Percentiles rank a stretch among this genome's conserved stretches.
Conservation (phyloP, 2,888 invertebrate species). For the Oscheius myriophilus region DNA sequence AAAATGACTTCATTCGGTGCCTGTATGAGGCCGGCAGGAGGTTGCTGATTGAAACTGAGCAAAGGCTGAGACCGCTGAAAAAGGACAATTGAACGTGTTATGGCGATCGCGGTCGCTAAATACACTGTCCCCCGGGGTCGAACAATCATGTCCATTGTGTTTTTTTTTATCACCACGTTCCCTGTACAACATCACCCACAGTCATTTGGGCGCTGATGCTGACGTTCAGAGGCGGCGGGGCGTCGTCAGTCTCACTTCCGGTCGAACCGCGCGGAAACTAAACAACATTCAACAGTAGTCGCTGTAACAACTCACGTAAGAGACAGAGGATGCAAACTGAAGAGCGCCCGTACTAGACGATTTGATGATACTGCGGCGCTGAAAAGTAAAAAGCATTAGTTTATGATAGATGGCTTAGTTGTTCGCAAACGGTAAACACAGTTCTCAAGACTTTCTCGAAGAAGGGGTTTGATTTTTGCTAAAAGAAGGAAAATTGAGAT, state of each 20-base stretch:
- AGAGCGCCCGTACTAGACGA: constrained; percentile 49
- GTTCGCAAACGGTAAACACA: no score
- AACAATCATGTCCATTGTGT: no score
- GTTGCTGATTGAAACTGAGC: constrained; percentile 19
- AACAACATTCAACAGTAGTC: neutral
- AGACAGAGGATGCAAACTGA: constrained; percentile 25
- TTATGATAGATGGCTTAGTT: no score
- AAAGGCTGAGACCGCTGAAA: constrained; percentile 17
- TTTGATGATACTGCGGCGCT: constrained; percentile 30
- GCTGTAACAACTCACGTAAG: constrained; percentile 8
- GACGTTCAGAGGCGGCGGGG: constrained; percentile 39
- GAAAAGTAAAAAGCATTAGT: neutral
- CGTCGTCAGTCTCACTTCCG: constrained; percentile 38
- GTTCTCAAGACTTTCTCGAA: no score
- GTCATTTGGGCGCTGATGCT: constrained; percentile 32
- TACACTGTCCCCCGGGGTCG: no score
- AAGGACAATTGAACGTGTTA: neutral
- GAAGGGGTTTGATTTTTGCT: no score
- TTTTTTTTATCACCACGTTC: no score
- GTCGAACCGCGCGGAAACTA: constrained; percentile 16
- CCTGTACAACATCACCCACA: neutral
- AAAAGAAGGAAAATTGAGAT: no score
- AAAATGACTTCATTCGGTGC: constrained; percentile 40
- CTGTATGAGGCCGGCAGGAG: constrained; percentile 44
- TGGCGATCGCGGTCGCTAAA: no score